Conservation (phyloP, 2,113 vertebrate genomes). For the Panthera uncia region DNA sequence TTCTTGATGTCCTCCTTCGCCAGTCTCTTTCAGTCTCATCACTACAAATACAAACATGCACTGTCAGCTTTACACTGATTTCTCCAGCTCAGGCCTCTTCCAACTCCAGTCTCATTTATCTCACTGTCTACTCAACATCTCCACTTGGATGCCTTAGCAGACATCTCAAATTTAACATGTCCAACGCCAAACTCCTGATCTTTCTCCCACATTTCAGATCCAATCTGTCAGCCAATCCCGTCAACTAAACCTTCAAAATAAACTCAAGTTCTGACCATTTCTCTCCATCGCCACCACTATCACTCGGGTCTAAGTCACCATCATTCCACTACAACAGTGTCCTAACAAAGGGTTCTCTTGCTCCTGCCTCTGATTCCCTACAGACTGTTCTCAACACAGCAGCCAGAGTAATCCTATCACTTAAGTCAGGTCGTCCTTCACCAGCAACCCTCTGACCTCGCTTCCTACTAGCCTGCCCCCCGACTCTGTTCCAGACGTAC, state of each 20-base stretch:
- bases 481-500: not conserved
- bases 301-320: not conserved
- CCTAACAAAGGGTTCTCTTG: not conserved
- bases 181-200: slow-evolving; percentile 30
- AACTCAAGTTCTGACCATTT: not conserved
- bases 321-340: not conserved
- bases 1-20: not conserved
- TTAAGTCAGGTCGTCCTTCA: not conserved
- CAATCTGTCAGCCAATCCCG: not conserved
- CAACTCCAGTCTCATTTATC: not conserved
- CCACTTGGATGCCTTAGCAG: not conserved
- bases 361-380: not conserved
- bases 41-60: slow-evolving; percentile 19
- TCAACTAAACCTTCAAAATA: slow-evolving; percentile 17
- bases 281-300: not conserved
- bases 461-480: not conserved
- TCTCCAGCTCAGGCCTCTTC: not conserved
- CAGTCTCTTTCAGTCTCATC: not conserved
- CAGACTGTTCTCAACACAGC: not conserved
- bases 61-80: not conserved
- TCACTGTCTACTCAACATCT: not conserved
- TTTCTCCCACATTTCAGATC: slow-evolving; percentile 19
- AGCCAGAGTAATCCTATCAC: not conserved
- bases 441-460: not conserved
- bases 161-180: slow-evolving; percentile 17